Base-by-base conservation (phyloP, 2,888 invertebrate species). In the Tenthredo amoena region DNA sequence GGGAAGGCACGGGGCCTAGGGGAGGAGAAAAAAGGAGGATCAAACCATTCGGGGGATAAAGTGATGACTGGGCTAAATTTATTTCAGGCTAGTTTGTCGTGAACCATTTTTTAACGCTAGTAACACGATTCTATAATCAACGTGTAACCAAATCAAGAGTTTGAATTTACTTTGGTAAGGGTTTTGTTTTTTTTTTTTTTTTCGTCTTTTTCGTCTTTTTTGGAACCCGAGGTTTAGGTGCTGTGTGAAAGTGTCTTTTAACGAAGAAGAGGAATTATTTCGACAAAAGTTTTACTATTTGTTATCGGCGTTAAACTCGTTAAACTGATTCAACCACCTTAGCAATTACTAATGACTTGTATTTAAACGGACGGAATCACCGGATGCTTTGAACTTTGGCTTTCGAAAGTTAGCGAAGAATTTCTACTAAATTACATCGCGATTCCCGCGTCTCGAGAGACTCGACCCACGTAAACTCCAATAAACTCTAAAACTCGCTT, bases 271-370 rank as follows among this genome's bases (percentile, higher is more conserved):
- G 26, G 21, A 65, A 65, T 65, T 65, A 26, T 26, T 26, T 31
- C 12, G 31, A 31, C 12, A 31, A 65, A 68, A 68, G 34, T 68
- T 68, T 34, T 3, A 31, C 68, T 68, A 68, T 68, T 34, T 18
- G 34, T 68, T 68, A 68, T 68, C 34, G 7, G 34, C 34, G 34
- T 34, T 68, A 15, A 68, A 18, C 34, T 68, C 68, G 34, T 68
- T 68, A 68, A 68, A 68, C 34, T 31, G 47, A 77, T 77, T 77
- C 50, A 31, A 47, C 50, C 31, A 34, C 15, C 76, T 18, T 7
- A 50, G 55, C 50, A 77, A 77, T 77, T 74, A 31, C 50, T 77
- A 50, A 50, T 31, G 50, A 77, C 50, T 77, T 77, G 26, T 77
- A 31, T 50, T 50, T 50, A 50, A 47, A 50, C 47, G n/a, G 18